Conservation (phyloP, 1,140 invertebrate genomes). For the Pseudomyrmex cubaensis region DNA sequence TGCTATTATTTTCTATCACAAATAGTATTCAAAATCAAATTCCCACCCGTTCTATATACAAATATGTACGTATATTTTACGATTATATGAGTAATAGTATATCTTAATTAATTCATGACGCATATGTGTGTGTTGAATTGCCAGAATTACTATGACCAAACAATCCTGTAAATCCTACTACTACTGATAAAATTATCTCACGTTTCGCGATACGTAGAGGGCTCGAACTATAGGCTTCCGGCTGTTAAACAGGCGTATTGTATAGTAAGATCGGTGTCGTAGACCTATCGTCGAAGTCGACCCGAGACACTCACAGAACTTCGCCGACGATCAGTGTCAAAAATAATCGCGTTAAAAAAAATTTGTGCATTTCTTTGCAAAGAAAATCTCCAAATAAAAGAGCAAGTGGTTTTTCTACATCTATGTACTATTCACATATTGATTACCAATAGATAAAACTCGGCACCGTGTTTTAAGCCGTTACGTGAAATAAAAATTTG, state of each 20-base stretch:
- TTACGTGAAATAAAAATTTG: background rate
- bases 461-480: background rate
- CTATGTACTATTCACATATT: background rate
- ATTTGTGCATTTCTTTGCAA: background rate
- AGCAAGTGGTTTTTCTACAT: background rate
- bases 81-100: background rate
- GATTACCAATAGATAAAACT: slow-evolving; percentile 18
- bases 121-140: background rate
- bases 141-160: background rate
- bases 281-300: slow-evolving; percentile 34
- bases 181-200: slow-evolving; percentile 58
- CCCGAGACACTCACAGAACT: background rate
- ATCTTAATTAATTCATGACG: background rate
- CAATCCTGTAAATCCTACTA: slow-evolving; percentile 44
- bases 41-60: slow-evolving; percentile 5
- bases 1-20: slow-evolving; percentile 24
- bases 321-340: slow-evolving; percentile 32
- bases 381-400: background rate
- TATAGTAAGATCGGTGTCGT: background rate
- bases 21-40: slow-evolving; percentile 38
- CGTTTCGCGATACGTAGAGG: slow-evolving; percentile 68
- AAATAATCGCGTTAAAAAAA: background rate
- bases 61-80: slow-evolving; percentile 30
- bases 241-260: slow-evolving; percentile 39
- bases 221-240: slow-evolving; percentile 68